Base-by-base conservation (phyloP, 92 coral and sea anemone species). In the Phymanthus crucifer region DNA sequence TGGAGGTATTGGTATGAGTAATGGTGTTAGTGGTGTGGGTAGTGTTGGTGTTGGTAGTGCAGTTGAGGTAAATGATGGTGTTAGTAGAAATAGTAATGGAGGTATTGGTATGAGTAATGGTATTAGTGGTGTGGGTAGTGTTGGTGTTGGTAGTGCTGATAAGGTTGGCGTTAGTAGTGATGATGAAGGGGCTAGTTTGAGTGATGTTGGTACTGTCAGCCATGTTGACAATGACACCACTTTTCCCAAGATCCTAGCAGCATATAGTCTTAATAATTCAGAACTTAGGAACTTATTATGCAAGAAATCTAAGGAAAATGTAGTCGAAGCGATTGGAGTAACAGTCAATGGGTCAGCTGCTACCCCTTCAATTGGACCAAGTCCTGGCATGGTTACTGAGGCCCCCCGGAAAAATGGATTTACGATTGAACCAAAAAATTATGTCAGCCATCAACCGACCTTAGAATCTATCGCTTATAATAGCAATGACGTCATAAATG, bases 401-500 rank as follows among this genome's bases (percentile, higher is more conserved):
- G 3, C 33, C 33, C 34, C 33, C 45, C 4, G 16, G 24, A 34
- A 69, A 69, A 69, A 35, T 69, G 48, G 47, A 16, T 4, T 69
- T 7, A 34, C 16, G 1, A 69, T 1, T 69, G 38, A 69, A 18
- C 45, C 73, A 69, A 69, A 69, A 69, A 35, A 5, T 35, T 45
- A 69, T 38, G 68, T 74, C 78, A 74, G 17, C 12, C 36, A 40
- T 16, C n/a, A 29, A 27, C 19, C 61, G 12, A 37, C 27, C n/a
- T 54, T 11, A 10, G 64, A 54, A 4, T 29, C 64, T 21, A 54
- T 54, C 17, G 80, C 23, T 19, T 32, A 1, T 47, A 13, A 32
- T 32, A 38, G 57, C 64, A 77, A 77, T 77, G 81, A 77, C 56
- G 81, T 77, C 7, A 64, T 77, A 61, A 65, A 77, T 77, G 81